Evolutionary conservation across 2,797 vertebrate genomes (phyloP).

Genomic region (Microhierax caerulescens): DNA sequence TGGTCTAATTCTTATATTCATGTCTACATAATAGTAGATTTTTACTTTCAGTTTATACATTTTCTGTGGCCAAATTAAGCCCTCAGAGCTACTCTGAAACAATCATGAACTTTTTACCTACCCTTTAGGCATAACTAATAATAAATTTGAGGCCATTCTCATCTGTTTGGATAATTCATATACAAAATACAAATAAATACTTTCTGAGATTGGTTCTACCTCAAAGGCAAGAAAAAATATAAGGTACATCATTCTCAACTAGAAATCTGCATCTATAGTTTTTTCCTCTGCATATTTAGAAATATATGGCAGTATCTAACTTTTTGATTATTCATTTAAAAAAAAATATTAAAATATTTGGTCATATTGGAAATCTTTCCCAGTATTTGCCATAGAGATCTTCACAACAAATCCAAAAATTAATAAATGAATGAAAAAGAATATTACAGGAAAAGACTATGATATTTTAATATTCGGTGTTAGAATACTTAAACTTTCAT

Average conservation of each 20-base stretch:
- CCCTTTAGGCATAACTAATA: not conserved
- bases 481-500: not conserved
- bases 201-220: not conserved
- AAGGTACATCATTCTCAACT: not conserved
- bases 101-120: not conserved
- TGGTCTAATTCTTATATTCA: not conserved
- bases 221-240: not conserved
- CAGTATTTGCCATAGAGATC: not conserved
- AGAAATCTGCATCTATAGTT: not conserved
- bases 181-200: not conserved
- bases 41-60: not conserved
- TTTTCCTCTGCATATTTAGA: not conserved
- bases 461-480: not conserved
- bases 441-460: not conserved
- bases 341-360: not conserved
- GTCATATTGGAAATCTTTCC: not conserved
- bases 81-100: not conserved
- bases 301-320: not conserved
- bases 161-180: not conserved
- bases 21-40: not conserved
- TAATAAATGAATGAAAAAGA: not conserved
- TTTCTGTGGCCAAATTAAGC: not conserved
- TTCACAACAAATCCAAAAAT: not conserved
- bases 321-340: not conserved
- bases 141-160: not conserved